phyloP scores from a whole-genome alignment of 2,113 vertebrate species.

The Anthoscopus minutus region DNA sequence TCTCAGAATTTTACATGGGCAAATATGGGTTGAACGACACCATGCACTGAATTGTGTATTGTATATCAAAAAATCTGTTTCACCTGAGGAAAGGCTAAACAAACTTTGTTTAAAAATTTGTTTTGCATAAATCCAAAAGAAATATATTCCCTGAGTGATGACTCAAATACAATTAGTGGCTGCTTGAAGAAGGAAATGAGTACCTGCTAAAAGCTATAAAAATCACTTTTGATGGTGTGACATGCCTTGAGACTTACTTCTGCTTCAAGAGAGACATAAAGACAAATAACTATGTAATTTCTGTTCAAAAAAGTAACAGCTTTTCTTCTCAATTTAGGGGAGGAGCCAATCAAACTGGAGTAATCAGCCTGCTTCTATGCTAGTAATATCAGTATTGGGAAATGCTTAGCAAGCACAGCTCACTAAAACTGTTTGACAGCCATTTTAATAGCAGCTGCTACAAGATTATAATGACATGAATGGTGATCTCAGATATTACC shows the following conservation, averaged over 20 bases:
- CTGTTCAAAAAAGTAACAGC: neutral
- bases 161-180: neutral
- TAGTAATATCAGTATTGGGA: neutral
- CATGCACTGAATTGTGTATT: neutral
- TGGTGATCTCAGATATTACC: neutral
- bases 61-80: neutral
- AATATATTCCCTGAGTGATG: neutral
- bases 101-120: neutral
- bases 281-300: neutral
- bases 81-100: neutral
- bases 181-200: neutral
- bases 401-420: slow-evolving; percentile 12
- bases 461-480: neutral
- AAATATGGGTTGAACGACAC: neutral
- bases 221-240: neutral
- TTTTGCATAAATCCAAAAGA: neutral
- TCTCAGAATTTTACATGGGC: neutral
- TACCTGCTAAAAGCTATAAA: neutral
- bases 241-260: neutral
- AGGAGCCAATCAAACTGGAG: neutral
- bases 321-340: neutral
- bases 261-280: neutral
- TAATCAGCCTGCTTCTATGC: neutral
- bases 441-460: neutral
- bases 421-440: neutral